phyloP scores from a whole-genome alignment of 2,113 vertebrate species.

The Heliornis fulica region DNA sequence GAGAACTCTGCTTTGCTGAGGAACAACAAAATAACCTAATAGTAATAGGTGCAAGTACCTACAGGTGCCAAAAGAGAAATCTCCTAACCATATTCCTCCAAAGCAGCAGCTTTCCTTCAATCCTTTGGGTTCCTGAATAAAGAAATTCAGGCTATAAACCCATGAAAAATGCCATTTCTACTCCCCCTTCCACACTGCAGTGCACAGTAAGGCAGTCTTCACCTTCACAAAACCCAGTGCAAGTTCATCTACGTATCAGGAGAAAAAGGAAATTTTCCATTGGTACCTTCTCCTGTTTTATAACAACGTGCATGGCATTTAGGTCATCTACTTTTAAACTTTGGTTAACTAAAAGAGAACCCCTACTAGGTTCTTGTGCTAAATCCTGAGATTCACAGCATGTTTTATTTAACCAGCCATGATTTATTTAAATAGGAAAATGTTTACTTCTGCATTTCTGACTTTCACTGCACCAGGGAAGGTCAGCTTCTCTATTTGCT shows the following conservation, averaged over 20 bases:
- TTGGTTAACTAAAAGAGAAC: neutral
- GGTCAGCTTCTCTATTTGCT: neutral
- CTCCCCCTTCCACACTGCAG: neutral
- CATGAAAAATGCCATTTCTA: neutral
- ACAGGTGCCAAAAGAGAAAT: neutral
- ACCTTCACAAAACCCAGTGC: neutral
- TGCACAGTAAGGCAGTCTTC: neutral
- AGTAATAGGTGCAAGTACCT: neutral
- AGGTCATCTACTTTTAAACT: neutral
- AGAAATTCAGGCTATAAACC: neutral
- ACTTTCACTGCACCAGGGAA: neutral
- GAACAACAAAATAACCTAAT: neutral
- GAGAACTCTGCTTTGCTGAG: neutral
- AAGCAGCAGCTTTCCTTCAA: neutral
- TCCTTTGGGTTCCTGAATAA: neutral
- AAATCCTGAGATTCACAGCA: neutral
- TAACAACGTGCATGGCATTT: neutral
- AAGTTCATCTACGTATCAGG: neutral
- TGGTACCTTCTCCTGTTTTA: neutral
- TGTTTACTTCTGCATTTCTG: neutral
- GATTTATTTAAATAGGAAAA: conserved; percentile 18
- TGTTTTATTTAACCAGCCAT: conserved; percentile 49
- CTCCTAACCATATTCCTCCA: neutral
- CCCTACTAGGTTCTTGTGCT: neutral
- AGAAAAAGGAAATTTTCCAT: neutral